Evolutionary conservation across 2,888 invertebrate genomes (phyloP).

Genomic region (Pocota personata): DNA sequence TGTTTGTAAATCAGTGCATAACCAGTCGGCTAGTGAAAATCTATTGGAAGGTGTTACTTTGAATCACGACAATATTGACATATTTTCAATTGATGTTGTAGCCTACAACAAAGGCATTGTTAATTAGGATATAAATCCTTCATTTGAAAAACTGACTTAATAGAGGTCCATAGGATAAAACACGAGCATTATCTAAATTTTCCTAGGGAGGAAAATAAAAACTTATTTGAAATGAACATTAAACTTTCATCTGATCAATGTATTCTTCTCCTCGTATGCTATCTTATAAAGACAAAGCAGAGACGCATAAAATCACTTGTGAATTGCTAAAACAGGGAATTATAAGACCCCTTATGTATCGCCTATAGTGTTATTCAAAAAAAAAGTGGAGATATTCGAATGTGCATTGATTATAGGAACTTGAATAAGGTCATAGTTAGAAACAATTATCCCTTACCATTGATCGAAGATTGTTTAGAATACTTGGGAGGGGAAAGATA

Average conservation of each 20-base stretch:
- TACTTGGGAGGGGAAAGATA: background rate
- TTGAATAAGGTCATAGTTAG: background rate
- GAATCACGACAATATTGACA: background rate
- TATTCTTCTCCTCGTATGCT: background rate
- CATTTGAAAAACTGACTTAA: background rate
- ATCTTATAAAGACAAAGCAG: background rate
- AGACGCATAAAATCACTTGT: background rate
- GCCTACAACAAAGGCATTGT: background rate
- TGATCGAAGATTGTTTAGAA: background rate
- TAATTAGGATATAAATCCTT: background rate
- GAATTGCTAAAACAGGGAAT: background rate
- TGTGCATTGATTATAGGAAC: slow-evolving; percentile 7
- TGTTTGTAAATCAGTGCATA: background rate
- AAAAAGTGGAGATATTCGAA: background rate
- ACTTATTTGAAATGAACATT: background rate
- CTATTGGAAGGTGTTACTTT: background rate
- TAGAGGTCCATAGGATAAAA: background rate
- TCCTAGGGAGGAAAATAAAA: background rate
- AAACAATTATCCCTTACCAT: background rate
- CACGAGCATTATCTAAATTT: background rate
- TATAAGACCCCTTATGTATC: background rate
- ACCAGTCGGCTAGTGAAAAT: background rate
- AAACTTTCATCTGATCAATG: background rate
- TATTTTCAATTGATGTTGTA: slow-evolving; percentile 1
- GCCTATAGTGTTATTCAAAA: background rate